Percentiles rank a stretch among this genome's conserved stretches.
Evolutionary conservation across 2,113 vertebrate species (phyloP).

Genomic region (Clinocottus analis): DNA sequence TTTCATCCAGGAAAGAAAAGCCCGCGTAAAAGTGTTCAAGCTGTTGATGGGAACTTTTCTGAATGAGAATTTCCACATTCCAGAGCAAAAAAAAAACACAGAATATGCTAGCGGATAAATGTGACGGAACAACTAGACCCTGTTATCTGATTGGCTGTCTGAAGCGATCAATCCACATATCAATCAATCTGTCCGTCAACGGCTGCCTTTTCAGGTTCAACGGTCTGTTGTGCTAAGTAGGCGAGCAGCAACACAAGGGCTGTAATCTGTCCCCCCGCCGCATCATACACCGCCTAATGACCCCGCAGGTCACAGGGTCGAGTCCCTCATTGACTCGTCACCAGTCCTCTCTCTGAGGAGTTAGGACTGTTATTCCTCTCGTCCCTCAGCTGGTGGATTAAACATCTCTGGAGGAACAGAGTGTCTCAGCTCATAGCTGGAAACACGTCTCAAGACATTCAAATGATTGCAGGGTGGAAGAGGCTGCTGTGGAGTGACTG

Average conservation of each 20-base stretch:
- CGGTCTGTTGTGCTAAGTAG: slow-evolving; percentile 43
- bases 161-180: slow-evolving; percentile 45
- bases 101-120: not conserved
- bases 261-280: slow-evolving; percentile 54
- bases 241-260: slow-evolving; percentile 39
- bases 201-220: slow-evolving; percentile 41
- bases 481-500: not conserved
- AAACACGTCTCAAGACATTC: no score
- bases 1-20: slow-evolving; percentile 75
- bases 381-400: slow-evolving; percentile 10
- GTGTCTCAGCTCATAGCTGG: no score
- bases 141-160: slow-evolving; percentile 36
- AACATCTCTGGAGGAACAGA: no score
- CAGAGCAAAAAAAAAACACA: slow-evolving; percentile 26
- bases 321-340: slow-evolving; percentile 62
- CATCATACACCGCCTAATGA: slow-evolving; percentile 60
- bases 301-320: slow-evolving; percentile 58
- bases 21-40: slow-evolving; percentile 41
- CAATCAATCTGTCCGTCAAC: slow-evolving; percentile 52
- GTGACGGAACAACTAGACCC: not conserved
- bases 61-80: slow-evolving; percentile 78
- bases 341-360: slow-evolving; percentile 45
- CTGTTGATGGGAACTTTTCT: slow-evolving; percentile 83
- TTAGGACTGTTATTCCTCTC: slow-evolving; percentile 20
- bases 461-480: not conserved